Percentiles rank a stretch among this genome's conserved stretches.
These are phyloP conservation scores for Sebastes umbrosus DNA, from an alignment of 2,797 vertebrate genomes.

Conservation along the genomic window DNA sequence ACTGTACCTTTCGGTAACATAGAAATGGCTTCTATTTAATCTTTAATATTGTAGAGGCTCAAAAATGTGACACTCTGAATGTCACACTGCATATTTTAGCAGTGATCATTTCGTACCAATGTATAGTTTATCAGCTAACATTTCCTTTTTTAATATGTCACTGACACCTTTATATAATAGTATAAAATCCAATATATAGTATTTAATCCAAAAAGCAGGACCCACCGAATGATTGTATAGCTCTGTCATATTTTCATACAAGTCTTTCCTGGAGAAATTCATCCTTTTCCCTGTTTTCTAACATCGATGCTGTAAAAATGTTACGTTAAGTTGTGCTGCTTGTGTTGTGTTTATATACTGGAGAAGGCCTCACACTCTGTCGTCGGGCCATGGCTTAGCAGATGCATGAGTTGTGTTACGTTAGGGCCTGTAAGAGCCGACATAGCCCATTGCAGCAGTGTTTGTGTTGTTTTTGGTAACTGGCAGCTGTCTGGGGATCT, in stretches of 20 bases:
- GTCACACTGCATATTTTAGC: conserved; percentile 23
- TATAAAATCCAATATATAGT: background rate
- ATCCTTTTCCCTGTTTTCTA: background rate
- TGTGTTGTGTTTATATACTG: background rate
- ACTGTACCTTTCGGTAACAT: background rate
- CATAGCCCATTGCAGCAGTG: background rate
- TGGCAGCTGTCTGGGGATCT: background rate
- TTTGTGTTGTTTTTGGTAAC: conserved; percentile 39
- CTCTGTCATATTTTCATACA: background rate
- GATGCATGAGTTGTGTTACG: background rate
- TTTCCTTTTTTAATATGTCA: background rate
- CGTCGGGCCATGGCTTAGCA: background rate
- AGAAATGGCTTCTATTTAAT: conserved; percentile 5
- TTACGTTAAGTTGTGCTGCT: background rate
- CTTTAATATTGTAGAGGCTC: background rate
- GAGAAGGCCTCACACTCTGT: background rate
- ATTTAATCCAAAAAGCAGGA: background rate
- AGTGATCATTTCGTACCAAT: background rate
- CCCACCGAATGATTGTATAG: background rate
- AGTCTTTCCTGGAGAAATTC: background rate
- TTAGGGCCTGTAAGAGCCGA: conserved; percentile 23
- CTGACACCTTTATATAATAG: background rate
- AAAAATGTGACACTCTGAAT: conserved; percentile 28
- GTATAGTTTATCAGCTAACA: background rate
- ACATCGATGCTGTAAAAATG: background rate